Evolutionary conservation across 2,113 vertebrate species (phyloP).

Genomic region (Agelaius phoeniceus): DNA sequence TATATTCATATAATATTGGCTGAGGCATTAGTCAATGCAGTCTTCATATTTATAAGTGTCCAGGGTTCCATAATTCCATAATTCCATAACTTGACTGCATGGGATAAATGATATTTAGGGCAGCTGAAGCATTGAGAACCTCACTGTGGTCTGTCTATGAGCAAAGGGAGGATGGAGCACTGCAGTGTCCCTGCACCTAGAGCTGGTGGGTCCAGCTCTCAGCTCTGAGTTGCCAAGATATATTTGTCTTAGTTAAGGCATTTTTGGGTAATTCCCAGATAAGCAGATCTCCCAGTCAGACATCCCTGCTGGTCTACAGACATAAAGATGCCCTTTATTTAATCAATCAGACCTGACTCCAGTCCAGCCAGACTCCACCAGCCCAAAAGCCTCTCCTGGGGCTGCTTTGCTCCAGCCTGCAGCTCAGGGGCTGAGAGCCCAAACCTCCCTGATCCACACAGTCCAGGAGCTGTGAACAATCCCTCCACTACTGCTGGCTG

Average conservation of each 20-base stretch:
- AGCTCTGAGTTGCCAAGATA: not conserved
- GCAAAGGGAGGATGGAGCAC: not conserved
- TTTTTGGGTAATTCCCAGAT: not conserved
- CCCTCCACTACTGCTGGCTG: fast-evolving
- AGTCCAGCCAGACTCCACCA: not conserved
- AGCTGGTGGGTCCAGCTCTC: not conserved
- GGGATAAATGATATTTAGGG: not conserved
- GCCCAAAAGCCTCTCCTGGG: not conserved
- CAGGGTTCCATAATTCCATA: not conserved
- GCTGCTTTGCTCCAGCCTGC: not conserved
- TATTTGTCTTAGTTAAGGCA: not conserved
- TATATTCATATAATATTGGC: not conserved
- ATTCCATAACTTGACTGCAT: not conserved
- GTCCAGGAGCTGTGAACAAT: not conserved
- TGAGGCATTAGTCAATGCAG: not conserved
- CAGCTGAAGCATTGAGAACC: not conserved
- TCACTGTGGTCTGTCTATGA: not conserved
- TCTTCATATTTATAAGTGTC: not conserved
- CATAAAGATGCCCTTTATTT: not conserved
- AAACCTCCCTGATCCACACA: not conserved
- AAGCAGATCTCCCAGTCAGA: not conserved
- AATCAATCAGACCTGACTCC: not conserved
- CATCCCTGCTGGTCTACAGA: not conserved
- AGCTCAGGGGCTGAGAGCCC: not conserved
- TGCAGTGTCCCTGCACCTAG: not conserved